Conservation (phyloP, 1,140 invertebrate species). For the Pseudobourletiella spinata region DNA sequence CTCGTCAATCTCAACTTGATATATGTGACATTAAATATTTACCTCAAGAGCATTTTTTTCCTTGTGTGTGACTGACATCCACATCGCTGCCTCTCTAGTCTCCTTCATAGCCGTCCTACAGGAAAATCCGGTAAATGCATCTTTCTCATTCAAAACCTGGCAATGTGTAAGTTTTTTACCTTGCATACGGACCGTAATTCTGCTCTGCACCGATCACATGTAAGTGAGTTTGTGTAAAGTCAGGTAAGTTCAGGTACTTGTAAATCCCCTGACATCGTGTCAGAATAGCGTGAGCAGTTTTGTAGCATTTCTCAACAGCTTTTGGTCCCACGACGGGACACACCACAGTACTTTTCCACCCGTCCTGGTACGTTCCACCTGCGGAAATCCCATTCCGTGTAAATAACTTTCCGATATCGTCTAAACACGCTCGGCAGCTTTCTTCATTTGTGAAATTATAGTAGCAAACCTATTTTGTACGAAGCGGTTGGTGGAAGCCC, state of each 20-base stretch:
- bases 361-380: constrained; percentile 45
- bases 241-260: constrained; percentile 40
- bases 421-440: too few relatives aligned
- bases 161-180: constrained; percentile 10
- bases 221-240: constrained; percentile 43
- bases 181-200: constrained; percentile 43
- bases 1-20: neutral
- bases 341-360: constrained; percentile 45
- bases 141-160: too few relatives aligned
- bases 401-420: too few relatives aligned
- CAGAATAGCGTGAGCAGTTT: constrained; percentile 41
- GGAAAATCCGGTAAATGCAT: neutral
- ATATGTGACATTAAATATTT: neutral
- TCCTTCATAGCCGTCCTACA: constrained; percentile 30
- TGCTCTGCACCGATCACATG: constrained; percentile 46
- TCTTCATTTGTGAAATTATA: too few relatives aligned
- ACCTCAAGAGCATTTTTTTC: constrained; percentile 46
- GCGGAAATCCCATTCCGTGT: neutral
- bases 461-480: constrained; percentile 44
- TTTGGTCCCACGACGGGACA: constrained; percentile 44
- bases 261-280: constrained; percentile 39
- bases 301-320: constrained; percentile 44
- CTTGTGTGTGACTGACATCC: constrained; percentile 46
- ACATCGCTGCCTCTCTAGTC: constrained; percentile 43
- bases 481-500: constrained; percentile 43